Evolutionary conservation across 2,797 vertebrate genomes (phyloP).

Genomic region (Nyctalus aviator): DNA sequence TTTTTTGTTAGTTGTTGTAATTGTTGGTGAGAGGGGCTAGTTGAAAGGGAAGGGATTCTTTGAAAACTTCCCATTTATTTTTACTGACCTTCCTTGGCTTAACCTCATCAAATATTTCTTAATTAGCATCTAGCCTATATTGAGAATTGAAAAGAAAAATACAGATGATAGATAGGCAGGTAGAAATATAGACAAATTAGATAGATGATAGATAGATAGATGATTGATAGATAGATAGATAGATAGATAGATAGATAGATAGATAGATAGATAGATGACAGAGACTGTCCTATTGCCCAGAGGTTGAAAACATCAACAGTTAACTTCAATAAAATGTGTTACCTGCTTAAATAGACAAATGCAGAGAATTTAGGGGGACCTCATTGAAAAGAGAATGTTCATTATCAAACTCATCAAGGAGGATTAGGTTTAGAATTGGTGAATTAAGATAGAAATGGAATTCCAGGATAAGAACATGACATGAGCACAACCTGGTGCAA

Average conservation of each 20-base stretch:
- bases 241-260: not conserved
- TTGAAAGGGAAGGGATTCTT: constrained; percentile 17
- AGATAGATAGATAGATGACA: not conserved
- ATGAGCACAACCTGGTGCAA: not conserved
- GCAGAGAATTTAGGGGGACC: not conserved
- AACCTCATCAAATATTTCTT: constrained; percentile 31
- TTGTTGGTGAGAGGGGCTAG: not conserved
- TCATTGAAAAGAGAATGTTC: not conserved
- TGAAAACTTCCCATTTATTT: not conserved
- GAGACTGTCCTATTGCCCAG: not conserved
- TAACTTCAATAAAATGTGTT: not conserved
- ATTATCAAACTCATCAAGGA: not conserved
- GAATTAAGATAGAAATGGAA: not conserved
- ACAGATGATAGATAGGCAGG: not conserved
- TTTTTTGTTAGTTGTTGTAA: not conserved
- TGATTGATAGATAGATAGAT: not conserved
- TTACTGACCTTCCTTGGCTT: not conserved
- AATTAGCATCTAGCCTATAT: not conserved
- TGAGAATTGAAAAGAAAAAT: constrained; percentile 37
- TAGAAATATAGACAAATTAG: not conserved
- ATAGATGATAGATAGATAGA: not conserved
- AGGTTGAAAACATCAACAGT: not conserved
- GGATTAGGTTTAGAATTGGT: not conserved
- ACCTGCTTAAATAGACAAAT: not conserved
- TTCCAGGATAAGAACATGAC: not conserved